Percentiles rank a stretch among this genome's conserved stretches.
These are phyloP conservation scores for Pseudorectes ferrugineus DNA, from an alignment of 2,113 vertebrate species.

Conservation along the genomic window DNA sequence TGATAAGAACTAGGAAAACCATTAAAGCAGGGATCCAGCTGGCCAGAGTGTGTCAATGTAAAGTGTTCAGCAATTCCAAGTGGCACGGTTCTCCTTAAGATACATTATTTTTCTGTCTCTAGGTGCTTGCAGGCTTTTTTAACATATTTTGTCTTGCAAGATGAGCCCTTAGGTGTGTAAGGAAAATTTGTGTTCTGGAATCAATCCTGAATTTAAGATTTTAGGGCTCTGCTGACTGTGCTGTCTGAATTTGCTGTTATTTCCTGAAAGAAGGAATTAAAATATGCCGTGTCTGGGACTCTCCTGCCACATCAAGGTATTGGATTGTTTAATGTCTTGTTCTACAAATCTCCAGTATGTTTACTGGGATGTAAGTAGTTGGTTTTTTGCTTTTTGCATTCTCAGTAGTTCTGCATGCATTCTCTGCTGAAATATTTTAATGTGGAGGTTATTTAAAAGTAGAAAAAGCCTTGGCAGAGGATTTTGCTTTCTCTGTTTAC, in stretches of 20 bases:
- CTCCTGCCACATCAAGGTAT: not conserved
- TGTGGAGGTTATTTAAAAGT: not conserved
- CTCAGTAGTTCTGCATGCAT: not conserved
- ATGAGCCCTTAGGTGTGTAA: not conserved
- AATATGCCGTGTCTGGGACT: rapidly evolving
- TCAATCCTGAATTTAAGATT: not conserved
- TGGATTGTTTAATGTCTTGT: not conserved
- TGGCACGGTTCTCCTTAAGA: not conserved
- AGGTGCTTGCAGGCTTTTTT: not conserved
- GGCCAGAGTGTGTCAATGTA: not conserved
- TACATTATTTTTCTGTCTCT: not conserved
- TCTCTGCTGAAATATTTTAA: not conserved
- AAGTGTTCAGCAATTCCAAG: not conserved
- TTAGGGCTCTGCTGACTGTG: not conserved
- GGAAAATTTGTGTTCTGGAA: not conserved
- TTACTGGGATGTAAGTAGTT: not conserved
- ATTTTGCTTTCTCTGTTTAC: conserved; percentile 8
- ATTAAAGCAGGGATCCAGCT: not conserved
- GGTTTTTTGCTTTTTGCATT: not conserved
- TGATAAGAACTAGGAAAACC: not conserved
- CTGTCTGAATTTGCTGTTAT: not conserved
- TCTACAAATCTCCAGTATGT: not conserved
- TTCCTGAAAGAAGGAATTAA: not conserved
- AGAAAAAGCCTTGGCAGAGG: not conserved
- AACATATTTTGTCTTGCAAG: not conserved